phyloP scores from a whole-genome alignment of 2,888 invertebrate species.

The Laothoe populi region DNA sequence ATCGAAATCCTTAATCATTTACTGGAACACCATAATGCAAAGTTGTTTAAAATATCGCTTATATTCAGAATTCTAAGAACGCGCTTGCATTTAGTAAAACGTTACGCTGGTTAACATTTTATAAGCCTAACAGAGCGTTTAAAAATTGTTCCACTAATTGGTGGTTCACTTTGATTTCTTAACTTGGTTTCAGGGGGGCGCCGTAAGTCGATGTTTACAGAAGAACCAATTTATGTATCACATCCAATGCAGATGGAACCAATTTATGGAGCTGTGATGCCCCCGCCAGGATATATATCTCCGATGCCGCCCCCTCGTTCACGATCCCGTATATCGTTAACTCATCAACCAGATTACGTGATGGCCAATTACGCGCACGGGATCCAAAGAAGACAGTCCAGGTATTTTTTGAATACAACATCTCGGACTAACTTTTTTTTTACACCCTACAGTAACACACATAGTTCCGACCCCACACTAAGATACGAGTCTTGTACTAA shows the following conservation, averaged over 20 bases:
- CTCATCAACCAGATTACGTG: slow-evolving; percentile 71
- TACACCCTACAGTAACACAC: too few relatives aligned
- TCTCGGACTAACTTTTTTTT: neutral
- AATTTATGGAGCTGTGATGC: slow-evolving; percentile 63
- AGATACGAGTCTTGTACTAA: too few relatives aligned
- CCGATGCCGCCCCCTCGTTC: slow-evolving; percentile 64
- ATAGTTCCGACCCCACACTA: too few relatives aligned
- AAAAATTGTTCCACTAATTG: neutral
- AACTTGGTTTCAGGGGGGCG: slow-evolving; percentile 61
- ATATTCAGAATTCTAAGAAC: neutral
- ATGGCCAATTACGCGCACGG: slow-evolving; percentile 62
- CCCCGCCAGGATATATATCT: slow-evolving; percentile 63
- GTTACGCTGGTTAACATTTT: slow-evolving; percentile 19
- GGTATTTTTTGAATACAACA: slow-evolving; percentile 47
- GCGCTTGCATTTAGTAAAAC: slow-evolving; percentile 7
- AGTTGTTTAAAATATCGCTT: too few relatives aligned
- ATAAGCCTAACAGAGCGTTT: slow-evolving; percentile 12
- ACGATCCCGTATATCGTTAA: slow-evolving; percentile 67
- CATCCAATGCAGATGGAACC: slow-evolving; percentile 74
- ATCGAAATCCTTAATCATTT: too few relatives aligned
- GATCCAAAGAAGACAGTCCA: slow-evolving; percentile 70
- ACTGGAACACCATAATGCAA: too few relatives aligned
- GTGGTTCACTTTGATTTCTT: slow-evolving; percentile 4
- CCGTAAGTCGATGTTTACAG: slow-evolving; percentile 72
- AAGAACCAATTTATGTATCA: slow-evolving; percentile 70